These are phyloP conservation scores for Valencia hispanica DNA, from an alignment of 2,797 vertebrate species.

Conservation along the genomic window DNA sequence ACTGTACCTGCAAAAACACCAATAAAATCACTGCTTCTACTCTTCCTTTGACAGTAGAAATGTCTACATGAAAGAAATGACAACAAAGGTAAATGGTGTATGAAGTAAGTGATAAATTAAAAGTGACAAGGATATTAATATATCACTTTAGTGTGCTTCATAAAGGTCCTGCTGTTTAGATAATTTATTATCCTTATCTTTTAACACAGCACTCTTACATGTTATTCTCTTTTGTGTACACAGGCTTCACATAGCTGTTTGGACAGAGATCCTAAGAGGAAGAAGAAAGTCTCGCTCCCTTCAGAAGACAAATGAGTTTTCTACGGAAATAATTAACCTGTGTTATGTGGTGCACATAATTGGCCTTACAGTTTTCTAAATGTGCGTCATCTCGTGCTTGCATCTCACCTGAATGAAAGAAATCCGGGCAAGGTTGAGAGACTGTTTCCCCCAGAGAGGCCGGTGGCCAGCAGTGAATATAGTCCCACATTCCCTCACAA, in stretches of 20 bases:
- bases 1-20: conserved; percentile 78
- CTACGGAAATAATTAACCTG: conserved; percentile 57
- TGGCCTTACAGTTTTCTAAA: not conserved
- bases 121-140: not conserved
- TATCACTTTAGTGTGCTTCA: not conserved
- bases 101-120: not conserved
- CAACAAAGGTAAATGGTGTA: not conserved
- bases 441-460: conserved; percentile 80
- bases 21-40: not conserved
- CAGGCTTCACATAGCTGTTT: conserved; percentile 25
- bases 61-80: not conserved
- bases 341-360: conserved; percentile 18
- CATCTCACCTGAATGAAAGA: conserved; percentile 83
- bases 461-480: conserved; percentile 87
- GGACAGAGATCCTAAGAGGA: conserved; percentile 25
- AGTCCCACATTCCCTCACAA: conserved; percentile 86
- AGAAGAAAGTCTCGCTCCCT: conserved; percentile 11
- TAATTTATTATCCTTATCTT: conserved; percentile 19
- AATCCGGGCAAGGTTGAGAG: conserved; percentile 81
- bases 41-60: not conserved
- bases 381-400: not conserved
- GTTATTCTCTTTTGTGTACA: conserved; percentile 38
- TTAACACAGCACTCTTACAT: conserved; percentile 1
- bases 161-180: conserved; percentile 7
- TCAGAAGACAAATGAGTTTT: conserved; percentile 37